Conservation (phyloP, 2,797 vertebrate genomes). For the Melanotaenia pygmaea region DNA sequence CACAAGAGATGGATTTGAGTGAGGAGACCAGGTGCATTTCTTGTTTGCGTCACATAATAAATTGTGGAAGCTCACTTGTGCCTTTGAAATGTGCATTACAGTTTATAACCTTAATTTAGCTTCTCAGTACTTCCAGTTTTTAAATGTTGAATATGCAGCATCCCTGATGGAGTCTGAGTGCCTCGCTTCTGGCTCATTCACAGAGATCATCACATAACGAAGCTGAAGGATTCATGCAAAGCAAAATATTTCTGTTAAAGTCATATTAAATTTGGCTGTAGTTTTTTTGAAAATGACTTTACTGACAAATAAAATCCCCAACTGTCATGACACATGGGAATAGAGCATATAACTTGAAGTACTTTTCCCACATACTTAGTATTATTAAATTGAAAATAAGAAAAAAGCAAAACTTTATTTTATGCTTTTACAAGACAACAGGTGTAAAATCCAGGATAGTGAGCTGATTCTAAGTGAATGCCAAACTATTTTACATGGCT, state of each 20-base stretch:
- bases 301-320: too few relatives aligned
- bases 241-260: too few relatives aligned
- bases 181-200: neutral
- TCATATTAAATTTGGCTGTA: too few relatives aligned
- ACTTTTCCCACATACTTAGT: too few relatives aligned
- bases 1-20: constrained; percentile 23
- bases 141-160: neutral
- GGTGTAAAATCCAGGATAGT: too few relatives aligned
- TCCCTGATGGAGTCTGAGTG: neutral
- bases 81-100: constrained; percentile 11
- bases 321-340: neutral
- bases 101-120: constrained; percentile 29
- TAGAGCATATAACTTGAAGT: neutral
- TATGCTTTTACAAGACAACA: neutral
- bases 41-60: constrained; percentile 33
- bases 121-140: constrained; percentile 3
- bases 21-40: constrained; percentile 36
- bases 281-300: too few relatives aligned
- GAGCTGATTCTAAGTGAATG: too few relatives aligned
- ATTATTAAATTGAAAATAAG: neutral
- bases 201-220: neutral
- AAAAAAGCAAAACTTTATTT: neutral
- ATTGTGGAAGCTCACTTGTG: neutral
- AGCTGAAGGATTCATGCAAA: neutral
- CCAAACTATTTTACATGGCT: too few relatives aligned